phyloP scores from a whole-genome alignment of 1,140 invertebrate genomes.

The Spodoptera litura region DNA sequence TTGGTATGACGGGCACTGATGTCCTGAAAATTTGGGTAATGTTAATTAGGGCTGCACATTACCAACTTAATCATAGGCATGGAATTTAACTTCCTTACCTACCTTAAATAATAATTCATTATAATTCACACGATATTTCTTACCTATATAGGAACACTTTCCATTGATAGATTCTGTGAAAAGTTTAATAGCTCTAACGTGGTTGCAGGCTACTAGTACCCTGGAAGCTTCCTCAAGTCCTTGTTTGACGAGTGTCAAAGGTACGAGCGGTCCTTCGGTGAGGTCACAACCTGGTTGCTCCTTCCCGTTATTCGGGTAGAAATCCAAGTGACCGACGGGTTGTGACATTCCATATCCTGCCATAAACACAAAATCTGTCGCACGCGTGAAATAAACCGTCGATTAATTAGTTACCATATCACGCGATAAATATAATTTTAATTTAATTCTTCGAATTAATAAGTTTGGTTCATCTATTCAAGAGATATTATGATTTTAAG shows the following conservation, averaged over 20 bases:
- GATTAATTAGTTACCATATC: conserved; percentile 74
- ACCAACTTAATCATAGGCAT: not conserved
- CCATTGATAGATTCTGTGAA: conserved; percentile 93
- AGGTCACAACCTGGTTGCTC: conserved; percentile 95
- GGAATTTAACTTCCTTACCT: not conserved
- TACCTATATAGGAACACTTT: conserved; percentile 92
- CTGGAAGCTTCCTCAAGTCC: conserved; percentile 92
- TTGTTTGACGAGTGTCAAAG: conserved; percentile 91
- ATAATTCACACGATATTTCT: conserved; percentile 45
- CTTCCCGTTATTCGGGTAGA: conserved; percentile 95
- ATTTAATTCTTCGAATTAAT: too few species aligned
- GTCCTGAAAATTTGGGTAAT: conserved; percentile 83
- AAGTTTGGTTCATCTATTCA: too few species aligned
- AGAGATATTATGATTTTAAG: too few species aligned
- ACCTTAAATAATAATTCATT: not conserved
- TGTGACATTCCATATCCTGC: conserved; percentile 95
- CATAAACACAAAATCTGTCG: conserved; percentile 87
- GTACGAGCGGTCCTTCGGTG: conserved; percentile 89
- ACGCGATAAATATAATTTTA: conserved; percentile 66
- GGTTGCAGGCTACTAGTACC: conserved; percentile 94
- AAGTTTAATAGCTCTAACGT: conserved; percentile 94
- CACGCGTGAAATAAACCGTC: conserved; percentile 82
- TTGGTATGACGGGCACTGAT: conserved; percentile 92
- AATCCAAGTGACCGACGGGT: conserved; percentile 94
- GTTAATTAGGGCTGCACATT: not conserved